phyloP scores from a whole-genome alignment of 2,888 invertebrate genomes.

The Tachina fera region DNA sequence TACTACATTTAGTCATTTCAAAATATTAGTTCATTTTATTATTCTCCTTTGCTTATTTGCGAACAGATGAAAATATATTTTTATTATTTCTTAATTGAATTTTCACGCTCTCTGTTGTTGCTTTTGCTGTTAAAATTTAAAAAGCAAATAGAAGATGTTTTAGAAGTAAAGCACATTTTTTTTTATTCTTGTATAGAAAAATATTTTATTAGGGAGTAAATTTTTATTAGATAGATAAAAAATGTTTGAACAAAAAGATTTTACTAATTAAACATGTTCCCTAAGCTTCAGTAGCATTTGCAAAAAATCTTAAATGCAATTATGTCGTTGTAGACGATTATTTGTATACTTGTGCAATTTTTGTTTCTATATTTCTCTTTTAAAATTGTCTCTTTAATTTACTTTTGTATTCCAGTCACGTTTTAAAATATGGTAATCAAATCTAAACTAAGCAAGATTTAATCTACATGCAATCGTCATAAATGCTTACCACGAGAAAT shows the following conservation, averaged over 20 bases:
- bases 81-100: constrained; percentile 66
- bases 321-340: background rate
- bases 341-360: background rate
- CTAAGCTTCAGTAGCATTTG: background rate
- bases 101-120: constrained; percentile 54
- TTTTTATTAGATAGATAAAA: background rate
- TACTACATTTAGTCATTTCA: constrained; percentile 35
- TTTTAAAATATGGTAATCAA: constrained; percentile 72
- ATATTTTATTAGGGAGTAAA: background rate
- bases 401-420: constrained; percentile 66
- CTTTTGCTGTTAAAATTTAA: background rate
- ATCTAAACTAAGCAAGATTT: constrained; percentile 74
- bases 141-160: background rate
- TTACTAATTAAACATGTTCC: background rate
- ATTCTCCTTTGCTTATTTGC: constrained; percentile 21
- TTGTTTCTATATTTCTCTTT: background rate
- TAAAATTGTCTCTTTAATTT: constrained; percentile 9
- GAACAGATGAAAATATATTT: background rate
- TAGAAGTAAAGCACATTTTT: too few relatives aligned
- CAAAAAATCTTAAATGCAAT: background rate
- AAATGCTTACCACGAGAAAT: constrained; percentile 32
- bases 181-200: background rate
- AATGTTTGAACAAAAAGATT: background rate
- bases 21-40: constrained; percentile 27
- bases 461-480: constrained; percentile 72